Conservation (phyloP, 2,113 vertebrate species). For the Panthera tigris region DNA sequence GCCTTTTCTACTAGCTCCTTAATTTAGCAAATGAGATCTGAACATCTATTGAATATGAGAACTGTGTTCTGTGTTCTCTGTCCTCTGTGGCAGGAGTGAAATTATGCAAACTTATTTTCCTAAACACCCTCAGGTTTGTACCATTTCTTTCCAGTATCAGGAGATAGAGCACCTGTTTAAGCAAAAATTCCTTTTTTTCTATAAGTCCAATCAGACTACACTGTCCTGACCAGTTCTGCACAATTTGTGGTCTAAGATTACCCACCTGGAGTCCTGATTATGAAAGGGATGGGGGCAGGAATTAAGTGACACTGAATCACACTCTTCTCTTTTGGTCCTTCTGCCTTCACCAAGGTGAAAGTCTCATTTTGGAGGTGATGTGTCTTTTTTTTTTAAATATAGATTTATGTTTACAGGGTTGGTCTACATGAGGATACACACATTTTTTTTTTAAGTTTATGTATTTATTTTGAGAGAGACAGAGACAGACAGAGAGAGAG, state of each 20-base stretch:
- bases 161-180: not conserved
- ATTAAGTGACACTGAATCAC: not conserved
- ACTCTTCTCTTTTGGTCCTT: not conserved
- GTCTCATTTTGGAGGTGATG: not conserved
- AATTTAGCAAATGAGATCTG: not conserved
- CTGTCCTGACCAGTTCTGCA: not conserved
- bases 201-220: not conserved
- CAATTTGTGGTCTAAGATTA: not conserved
- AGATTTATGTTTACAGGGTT: too few species aligned
- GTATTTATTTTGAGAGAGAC: too few species aligned
- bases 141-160: not conserved
- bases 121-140: not conserved
- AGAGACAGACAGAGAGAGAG: too few species aligned
- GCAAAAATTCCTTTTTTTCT: not conserved
- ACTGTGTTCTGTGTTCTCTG: not conserved
- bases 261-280: not conserved
- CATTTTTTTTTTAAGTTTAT: too few species aligned
- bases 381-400: not conserved
- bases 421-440: too few species aligned
- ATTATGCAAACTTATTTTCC: slow-evolving; percentile 1
- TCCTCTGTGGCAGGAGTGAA: not conserved
- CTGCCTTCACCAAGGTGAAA: not conserved
- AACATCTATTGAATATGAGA: not conserved
- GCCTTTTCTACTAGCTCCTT: not conserved
- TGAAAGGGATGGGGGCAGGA: not conserved